Evolutionary conservation across 2,113 vertebrate species (phyloP).

Genomic region (Sorex araneus): DNA sequence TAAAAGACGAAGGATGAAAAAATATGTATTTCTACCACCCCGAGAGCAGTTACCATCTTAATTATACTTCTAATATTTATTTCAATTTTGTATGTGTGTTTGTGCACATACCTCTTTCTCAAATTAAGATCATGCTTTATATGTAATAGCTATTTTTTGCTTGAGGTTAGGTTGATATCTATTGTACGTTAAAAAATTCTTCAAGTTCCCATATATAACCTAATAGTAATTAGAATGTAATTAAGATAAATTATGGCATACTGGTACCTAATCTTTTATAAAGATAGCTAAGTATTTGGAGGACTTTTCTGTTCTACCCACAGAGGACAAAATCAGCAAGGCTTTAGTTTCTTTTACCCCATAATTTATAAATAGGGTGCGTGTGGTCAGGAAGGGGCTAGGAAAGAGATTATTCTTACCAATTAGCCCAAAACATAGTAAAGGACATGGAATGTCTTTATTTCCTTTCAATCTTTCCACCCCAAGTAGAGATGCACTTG

Average conservation of each 20-base stretch:
- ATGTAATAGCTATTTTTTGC: background rate
- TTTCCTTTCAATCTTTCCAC: background rate
- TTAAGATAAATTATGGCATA: background rate
- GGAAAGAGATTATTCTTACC: constrained; percentile 19
- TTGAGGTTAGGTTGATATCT: constrained; percentile 5
- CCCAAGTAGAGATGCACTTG: background rate
- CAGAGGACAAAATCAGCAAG: background rate
- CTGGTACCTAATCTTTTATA: constrained; percentile 47
- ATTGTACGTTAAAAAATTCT: background rate
- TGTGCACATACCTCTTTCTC: background rate
- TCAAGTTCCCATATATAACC: background rate
- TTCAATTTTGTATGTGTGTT: background rate
- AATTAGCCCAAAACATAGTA: constrained; percentile 7
- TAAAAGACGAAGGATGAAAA: background rate
- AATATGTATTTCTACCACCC: background rate
- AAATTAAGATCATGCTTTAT: background rate
- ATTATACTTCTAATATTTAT: constrained; percentile 18
- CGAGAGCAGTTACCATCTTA: constrained; percentile 5
- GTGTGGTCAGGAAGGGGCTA: background rate
- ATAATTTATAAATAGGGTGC: background rate
- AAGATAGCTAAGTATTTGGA: constrained; percentile 16
- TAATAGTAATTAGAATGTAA: constrained; percentile 23
- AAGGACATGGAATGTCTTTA: background rate
- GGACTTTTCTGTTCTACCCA: constrained; percentile 9
- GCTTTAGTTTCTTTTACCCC: background rate